Percentiles rank a stretch among this genome's conserved stretches.
Evolutionary conservation across 2,113 vertebrate genomes (phyloP).

Genomic region (Peucedramus taeniatus): DNA sequence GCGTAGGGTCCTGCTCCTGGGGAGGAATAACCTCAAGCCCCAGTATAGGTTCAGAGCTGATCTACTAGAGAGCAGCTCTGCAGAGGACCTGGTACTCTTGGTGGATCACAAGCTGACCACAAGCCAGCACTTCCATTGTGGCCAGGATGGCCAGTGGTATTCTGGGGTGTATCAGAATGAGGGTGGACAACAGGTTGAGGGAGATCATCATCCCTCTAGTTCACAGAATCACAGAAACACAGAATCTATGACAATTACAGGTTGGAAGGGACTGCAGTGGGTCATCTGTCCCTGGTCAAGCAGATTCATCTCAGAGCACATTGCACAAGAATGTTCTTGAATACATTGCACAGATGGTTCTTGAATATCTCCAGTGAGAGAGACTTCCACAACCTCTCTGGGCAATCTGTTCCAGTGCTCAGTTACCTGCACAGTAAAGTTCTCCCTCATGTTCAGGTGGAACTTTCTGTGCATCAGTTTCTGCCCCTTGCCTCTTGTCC

Average conservation of each 20-base stretch:
- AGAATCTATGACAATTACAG: background rate
- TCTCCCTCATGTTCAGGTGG: background rate
- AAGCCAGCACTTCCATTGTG: fast-evolving
- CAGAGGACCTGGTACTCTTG: background rate
- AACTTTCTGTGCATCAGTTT: background rate
- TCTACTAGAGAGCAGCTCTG: background rate
- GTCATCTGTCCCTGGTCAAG: background rate
- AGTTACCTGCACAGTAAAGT: background rate
- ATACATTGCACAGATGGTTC: too few species aligned
- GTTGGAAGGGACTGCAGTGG: background rate
- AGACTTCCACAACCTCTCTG: background rate
- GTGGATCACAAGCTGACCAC: background rate
- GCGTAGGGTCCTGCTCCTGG: background rate
- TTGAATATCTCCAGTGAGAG: background rate
- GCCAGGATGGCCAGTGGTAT: fast-evolving
- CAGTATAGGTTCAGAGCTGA: background rate
- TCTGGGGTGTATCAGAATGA: background rate
- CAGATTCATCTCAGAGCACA: background rate
- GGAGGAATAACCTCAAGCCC: background rate
- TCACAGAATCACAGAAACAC: background rate
- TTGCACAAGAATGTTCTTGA: too few species aligned
- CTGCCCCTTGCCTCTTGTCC: background rate
- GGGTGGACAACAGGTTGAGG: background rate
- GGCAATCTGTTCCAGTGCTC: background rate
- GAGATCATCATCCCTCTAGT: background rate